These are phyloP conservation scores for Pedionomus torquatus DNA, from an alignment of 2,113 vertebrate genomes.

Conservation along the genomic window DNA sequence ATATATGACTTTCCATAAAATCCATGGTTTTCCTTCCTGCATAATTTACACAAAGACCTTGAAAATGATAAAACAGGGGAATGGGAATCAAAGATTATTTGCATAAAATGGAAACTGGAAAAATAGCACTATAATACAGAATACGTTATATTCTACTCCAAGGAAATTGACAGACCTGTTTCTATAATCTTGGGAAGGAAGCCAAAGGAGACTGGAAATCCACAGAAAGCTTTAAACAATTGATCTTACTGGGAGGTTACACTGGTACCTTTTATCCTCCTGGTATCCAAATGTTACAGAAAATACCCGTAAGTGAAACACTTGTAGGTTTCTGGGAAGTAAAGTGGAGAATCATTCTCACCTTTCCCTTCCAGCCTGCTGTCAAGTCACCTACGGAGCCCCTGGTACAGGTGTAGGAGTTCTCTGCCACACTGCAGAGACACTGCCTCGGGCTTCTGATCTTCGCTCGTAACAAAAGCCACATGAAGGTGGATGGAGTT, in stretches of 20 bases:
- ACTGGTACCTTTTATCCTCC: constrained; percentile 50
- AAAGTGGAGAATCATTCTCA: background rate
- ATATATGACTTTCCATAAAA: constrained; percentile 14
- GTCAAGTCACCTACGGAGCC: background rate
- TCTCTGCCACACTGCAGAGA: background rate
- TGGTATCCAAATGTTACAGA: constrained; percentile 62
- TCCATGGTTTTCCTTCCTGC: background rate
- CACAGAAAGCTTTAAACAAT: constrained; percentile 35
- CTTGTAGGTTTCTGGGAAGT: background rate
- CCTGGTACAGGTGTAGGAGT: background rate
- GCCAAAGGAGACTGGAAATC: constrained; percentile 41
- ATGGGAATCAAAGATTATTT: constrained; percentile 38
- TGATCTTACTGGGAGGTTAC: constrained; percentile 69
- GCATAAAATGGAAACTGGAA: constrained; percentile 27
- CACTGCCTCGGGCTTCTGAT: background rate
- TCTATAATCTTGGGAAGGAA: constrained; percentile 38
- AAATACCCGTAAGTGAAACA: constrained; percentile 44
- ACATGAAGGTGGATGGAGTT: background rate
- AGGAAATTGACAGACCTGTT: constrained; percentile 39
- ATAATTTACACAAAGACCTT: constrained; percentile 20
- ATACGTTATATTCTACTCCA: background rate
- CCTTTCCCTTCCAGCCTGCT: background rate
- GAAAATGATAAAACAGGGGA: constrained; percentile 27
- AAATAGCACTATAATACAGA: background rate
- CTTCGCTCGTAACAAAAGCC: background rate